phyloP scores from a whole-genome alignment of 2,113 vertebrate species.

The Vanacampus margaritifer region DNA sequence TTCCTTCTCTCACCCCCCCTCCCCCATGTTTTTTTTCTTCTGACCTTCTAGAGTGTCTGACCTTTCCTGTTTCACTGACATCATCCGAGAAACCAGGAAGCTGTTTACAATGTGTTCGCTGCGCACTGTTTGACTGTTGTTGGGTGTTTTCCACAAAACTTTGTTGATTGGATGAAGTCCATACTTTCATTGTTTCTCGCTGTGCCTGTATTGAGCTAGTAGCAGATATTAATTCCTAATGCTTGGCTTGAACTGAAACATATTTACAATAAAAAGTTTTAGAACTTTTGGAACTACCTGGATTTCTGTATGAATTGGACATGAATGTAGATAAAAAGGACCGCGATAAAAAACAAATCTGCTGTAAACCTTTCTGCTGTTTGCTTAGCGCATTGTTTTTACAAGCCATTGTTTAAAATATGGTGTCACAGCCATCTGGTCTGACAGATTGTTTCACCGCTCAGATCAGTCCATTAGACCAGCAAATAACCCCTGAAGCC shows the following conservation, averaged over 20 bases:
- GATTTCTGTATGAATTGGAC: no score
- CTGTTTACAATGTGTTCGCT: constrained; percentile 14
- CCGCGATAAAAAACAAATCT: no score
- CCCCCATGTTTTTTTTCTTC: constrained; percentile 4
- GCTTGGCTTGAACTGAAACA: not conserved
- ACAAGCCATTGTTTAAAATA: no score
- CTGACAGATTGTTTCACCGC: no score
- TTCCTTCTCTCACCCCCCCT: not conserved
- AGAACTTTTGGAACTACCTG: not conserved
- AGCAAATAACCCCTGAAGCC: no score
- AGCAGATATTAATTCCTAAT: not conserved
- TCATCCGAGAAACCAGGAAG: constrained; percentile 41
- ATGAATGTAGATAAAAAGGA: no score
- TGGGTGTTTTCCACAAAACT: not conserved
- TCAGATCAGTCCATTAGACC: no score
- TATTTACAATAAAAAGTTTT: not conserved
- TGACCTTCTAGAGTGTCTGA: constrained; percentile 28
- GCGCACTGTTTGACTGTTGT: constrained; percentile 2
- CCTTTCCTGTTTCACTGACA: constrained; percentile 45
- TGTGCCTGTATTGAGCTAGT: not conserved
- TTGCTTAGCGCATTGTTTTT: no score
- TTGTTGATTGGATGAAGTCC: not conserved
- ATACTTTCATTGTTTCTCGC: not conserved
- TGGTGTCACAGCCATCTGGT: no score
- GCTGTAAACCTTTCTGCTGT: no score